Evolutionary conservation across 53 echinoderm and acorn worm genomes (phyloP), one percentile per base, ranked within the genome.

Genomic region (Echinarachnius parma): DNA sequence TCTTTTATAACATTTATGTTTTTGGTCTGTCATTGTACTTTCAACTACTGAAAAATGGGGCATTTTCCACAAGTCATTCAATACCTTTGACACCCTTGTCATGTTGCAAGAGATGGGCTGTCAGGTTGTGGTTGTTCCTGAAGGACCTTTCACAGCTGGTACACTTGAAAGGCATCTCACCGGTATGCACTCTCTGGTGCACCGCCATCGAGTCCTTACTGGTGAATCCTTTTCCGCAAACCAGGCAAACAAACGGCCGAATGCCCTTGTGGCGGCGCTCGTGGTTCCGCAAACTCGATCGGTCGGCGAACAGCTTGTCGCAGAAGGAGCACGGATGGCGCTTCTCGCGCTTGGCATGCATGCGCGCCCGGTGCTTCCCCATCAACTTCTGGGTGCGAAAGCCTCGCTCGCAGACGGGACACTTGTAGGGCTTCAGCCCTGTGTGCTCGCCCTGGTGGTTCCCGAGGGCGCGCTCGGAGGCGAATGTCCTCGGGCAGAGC

Each of bases 371-470:
- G 36, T 72, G 74, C 57, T 72, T 72, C 1, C 56, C 57, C 74
- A 56, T 72, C 24, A 72, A 57, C 56, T 72, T 72, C 74, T 72
- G 74, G 3, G 74, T 72, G 18, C 74, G 28, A 29, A 72, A 72
- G 14, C 74, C 74, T 15, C 74, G 31, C 19, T 18, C 33, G 28
- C 74, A 72, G 0, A 72, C 55, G 3, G 34, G 36, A 29, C 74
- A 72, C 20, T 72, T 72, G 74, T 27, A 72, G 0, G 74, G 74
- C 34, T 72, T 72, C 21, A 57, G 36, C 19, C 74, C 74, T 19
- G 74, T 72, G 25, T 72, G 74, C 54, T 72, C 74, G 0, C 74
- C 74, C 26, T 72, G 74, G 26, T 72, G 74, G 74, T 72, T 72
- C 4, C 21, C 10, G 7, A 72, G 21, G 22, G 74, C 74, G 2